Conservation (phyloP, 2,113 vertebrate genomes). For the Misgurnus anguillicaudatus region DNA sequence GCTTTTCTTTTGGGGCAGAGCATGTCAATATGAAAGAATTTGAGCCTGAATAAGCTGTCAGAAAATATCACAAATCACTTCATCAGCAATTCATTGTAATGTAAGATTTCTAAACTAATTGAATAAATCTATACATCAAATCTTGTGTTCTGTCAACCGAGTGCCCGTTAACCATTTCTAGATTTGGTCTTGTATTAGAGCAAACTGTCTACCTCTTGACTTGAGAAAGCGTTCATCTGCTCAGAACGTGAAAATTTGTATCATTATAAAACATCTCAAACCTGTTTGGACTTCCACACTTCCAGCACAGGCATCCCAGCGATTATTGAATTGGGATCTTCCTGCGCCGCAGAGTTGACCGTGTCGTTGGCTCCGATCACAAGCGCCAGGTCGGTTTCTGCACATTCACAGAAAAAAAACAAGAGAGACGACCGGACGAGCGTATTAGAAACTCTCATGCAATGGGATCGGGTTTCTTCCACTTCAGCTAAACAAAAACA, state of each 20-base stretch:
- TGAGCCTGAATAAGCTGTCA: no score
- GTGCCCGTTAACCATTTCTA: no score
- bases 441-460: slow-evolving; percentile 1
- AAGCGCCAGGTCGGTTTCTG: slow-evolving; percentile 92
- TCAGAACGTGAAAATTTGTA: background rate
- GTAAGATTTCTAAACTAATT: no score
- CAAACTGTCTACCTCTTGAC: no score
- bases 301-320: slow-evolving; percentile 97
- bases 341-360: slow-evolving; percentile 94
- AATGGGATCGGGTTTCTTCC: slow-evolving; percentile 50
- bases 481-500: slow-evolving; percentile 72
- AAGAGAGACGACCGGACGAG: slow-evolving; percentile 14
- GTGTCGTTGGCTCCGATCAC: slow-evolving; percentile 98
- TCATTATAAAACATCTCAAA: slow-evolving; percentile 60
- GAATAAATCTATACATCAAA: no score
- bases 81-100: no score
- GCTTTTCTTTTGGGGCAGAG: no score
- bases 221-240: no score
- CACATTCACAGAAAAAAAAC: slow-evolving; percentile 20
- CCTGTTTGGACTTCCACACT: slow-evolving; percentile 99
- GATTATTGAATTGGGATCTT: slow-evolving; percentile 96
- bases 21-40: no score
- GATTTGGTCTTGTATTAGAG: no score
- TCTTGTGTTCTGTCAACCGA: no score
- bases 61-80: no score